Conservation (phyloP, 37 sponge, comb jelly and placozoan genomes). For the Hexactinellida sp. region DNA sequence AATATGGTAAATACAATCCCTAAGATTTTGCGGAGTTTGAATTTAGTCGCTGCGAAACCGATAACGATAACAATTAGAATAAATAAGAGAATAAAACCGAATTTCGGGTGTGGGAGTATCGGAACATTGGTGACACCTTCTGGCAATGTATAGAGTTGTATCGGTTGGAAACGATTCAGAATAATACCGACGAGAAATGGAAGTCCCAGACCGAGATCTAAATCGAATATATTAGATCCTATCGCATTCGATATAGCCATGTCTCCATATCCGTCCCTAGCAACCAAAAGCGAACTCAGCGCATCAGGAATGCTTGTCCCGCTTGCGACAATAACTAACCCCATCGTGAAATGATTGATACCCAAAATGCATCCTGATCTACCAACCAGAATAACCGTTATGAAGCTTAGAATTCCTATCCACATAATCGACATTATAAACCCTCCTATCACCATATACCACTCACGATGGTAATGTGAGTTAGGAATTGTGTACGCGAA, state of each 20-base stretch:
- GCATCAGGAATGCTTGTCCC: constrained; percentile 83
- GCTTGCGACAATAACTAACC: constrained; percentile 60
- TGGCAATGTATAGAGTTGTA: constrained; percentile 24
- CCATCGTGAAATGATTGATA: constrained; percentile 58
- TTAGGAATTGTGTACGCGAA: constrained; percentile 80
- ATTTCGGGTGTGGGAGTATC: constrained; percentile 53
- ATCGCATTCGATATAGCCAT: constrained; percentile 88
- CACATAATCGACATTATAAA: constrained; percentile 60
- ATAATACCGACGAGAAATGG: constrained; percentile 52
- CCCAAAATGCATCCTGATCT: constrained; percentile 54
- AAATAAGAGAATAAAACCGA: constrained; percentile 55
- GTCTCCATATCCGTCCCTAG: constrained; percentile 78
- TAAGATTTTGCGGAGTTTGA: constrained; percentile 49
- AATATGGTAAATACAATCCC: constrained; percentile 43
- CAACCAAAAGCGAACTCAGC: constrained; percentile 68
- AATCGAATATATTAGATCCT: constrained; percentile 81
- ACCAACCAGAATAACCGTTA: constrained; percentile 49
- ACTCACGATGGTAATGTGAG: constrained; percentile 44
- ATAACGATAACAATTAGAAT: constrained; percentile 42
- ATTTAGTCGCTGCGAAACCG: constrained; percentile 32
- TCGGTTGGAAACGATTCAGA: constrained; percentile 36
- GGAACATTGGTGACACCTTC: constrained; percentile 21
- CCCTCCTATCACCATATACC: constrained; percentile 32
- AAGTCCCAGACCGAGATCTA: constrained; percentile 60
- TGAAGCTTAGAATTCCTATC: constrained; percentile 63